Base-by-base conservation (phyloP, 2,888 invertebrate species). In the Chymomyza procnemis region DNA sequence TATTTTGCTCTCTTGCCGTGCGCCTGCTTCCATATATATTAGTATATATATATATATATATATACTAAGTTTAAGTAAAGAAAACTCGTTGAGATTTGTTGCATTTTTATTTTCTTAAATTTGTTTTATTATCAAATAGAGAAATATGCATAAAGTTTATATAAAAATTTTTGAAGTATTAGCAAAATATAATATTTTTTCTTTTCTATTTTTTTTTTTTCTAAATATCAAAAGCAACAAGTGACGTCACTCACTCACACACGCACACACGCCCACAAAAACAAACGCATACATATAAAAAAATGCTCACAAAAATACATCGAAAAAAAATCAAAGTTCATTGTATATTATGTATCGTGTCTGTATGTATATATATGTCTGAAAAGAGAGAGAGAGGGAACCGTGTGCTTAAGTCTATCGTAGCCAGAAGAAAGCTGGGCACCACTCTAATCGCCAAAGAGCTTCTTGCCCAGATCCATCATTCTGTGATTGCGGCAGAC, bases 381-480 rank as follows among this genome's bases (percentile, higher is more conserved):
- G 50, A 18, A 50, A 50, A n/a, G n/a, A n/a, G n/a, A n/a, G n/a
- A n/a, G n/a, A n/a, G n/a, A 50, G 50, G 12, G 34, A 41, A 41
- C 34, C 9, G 34, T 41, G 34, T 50, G 50, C 19, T 19, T 50
- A 18, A 18, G 18, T 50, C 50, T 50, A 50, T 18, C 18, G 6
- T 41, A 41, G 34, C 34, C 9, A 41, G 12, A 18, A 50, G 14
- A 9, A 18, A 50, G 50, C 50, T 3, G 19, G 18, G 18, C 26
- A 12, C 30, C 22, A 26, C 5, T 61, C 56, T 95, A 97, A 91
- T 96, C 96, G 78, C 96, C 96, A 91, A 96, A 97, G 74, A 97
- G 93, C 90, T 95, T 94, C 92, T 96, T 97, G 83, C 96, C 96
- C 89, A 97, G 92, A 79, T 96, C 96, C 96, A 97, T 97, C 91